These are phyloP conservation scores for Acleris emargana DNA, from an alignment of 2,888 invertebrate genomes.

Conservation along the genomic window DNA sequence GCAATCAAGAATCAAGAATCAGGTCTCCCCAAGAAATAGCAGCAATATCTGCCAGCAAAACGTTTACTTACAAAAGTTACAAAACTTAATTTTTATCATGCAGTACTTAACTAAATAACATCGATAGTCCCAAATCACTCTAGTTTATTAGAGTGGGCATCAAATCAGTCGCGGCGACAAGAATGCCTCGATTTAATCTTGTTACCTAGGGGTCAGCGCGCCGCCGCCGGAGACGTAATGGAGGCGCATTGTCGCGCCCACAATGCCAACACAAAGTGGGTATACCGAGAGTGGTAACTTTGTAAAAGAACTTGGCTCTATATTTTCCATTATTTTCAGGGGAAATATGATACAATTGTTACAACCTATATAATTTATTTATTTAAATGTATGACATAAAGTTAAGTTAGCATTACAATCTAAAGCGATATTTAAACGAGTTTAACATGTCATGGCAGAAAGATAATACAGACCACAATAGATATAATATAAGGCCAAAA, in stretches of 20 bases:
- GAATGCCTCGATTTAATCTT: slow-evolving; percentile 16
- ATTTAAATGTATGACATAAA: no score
- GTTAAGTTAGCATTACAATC: no score
- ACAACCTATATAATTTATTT: no score
- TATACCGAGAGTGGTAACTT: background rate
- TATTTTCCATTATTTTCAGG: no score
- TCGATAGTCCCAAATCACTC: slow-evolving; percentile 33
- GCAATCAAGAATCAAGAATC: no score
- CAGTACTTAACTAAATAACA: slow-evolving; percentile 24
- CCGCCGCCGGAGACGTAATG: slow-evolving; percentile 17
- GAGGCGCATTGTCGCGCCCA: slow-evolving; percentile 28
- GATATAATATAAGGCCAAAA: no score
- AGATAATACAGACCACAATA: no score
- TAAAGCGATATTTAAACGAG: no score
- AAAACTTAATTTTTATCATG: slow-evolving; percentile 21
- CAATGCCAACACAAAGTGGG: background rate
- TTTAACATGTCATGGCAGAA: no score
- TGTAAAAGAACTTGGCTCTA: background rate
- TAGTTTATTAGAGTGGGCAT: slow-evolving; percentile 30
- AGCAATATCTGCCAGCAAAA: no score
- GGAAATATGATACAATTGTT: no score
- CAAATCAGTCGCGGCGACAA: slow-evolving; percentile 9
- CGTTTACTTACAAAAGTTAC: background rate
- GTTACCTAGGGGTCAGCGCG: slow-evolving; percentile 19
- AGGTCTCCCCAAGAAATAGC: no score